A percentile compares a stretch with the other conserved stretches of the same genome.
phyloP scores from a whole-genome alignment of 2,888 invertebrate genomes.

The Galerucella pusilla region DNA sequence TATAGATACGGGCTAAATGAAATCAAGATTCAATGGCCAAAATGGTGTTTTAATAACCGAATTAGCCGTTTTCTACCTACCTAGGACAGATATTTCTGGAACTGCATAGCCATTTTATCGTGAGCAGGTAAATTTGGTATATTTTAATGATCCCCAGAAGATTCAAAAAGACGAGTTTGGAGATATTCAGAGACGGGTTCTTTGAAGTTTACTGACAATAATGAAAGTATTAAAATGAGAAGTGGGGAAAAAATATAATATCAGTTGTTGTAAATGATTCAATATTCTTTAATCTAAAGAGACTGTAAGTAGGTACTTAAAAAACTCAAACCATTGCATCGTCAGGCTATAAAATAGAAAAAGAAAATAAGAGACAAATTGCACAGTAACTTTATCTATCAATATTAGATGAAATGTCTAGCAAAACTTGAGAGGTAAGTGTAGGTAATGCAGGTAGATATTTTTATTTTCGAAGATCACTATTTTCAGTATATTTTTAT shows the following conservation, averaged over 20 bases:
- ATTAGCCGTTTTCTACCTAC: slow-evolving; percentile 9
- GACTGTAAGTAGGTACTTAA: too few relatives aligned
- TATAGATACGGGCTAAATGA: neutral
- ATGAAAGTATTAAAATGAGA: neutral
- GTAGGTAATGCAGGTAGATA: neutral
- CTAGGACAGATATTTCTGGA: neutral
- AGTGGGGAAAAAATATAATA: too few relatives aligned
- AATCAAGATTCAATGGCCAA: neutral
- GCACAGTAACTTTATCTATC: too few relatives aligned
- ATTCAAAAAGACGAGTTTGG: slow-evolving; percentile 4
- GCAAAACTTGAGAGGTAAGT: neutral
- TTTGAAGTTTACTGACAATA: neutral
- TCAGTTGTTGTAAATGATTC: too few relatives aligned
- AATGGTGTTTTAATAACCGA: neutral
- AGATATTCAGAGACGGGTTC: neutral
- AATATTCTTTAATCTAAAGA: too few relatives aligned
- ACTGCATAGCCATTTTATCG: neutral
- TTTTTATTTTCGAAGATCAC: too few relatives aligned
- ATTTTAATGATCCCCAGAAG: neutral
- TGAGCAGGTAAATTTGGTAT: slow-evolving; percentile 1
- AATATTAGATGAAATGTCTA: too few relatives aligned
- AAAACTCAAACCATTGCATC: too few relatives aligned
- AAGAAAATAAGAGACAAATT: too few relatives aligned
- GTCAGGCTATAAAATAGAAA: too few relatives aligned
- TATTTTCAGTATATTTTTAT: neutral